Percentiles rank a stretch among this genome's conserved stretches.
These are phyloP conservation scores for Orthonevra nobilis DNA, from an alignment of 2,888 invertebrate genomes.

Conservation along the genomic window DNA sequence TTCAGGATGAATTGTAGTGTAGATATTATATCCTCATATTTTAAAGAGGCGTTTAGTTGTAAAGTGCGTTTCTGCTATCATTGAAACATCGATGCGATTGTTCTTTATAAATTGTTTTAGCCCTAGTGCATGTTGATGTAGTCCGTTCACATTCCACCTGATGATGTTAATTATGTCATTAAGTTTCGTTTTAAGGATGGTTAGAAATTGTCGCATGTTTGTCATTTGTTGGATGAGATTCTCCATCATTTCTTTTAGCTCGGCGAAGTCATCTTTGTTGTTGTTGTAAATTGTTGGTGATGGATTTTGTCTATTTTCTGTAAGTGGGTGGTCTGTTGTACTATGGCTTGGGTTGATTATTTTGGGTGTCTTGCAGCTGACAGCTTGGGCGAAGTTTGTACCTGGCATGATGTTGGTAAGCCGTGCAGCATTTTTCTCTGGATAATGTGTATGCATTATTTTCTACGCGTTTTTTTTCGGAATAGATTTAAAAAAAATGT, in stretches of 20 bases:
- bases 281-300: too few species aligned
- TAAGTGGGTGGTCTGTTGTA: neutral
- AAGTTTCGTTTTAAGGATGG: too few species aligned
- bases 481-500: too few species aligned
- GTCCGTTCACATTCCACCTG: neutral
- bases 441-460: neutral
- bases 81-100: too few species aligned
- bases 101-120: neutral
- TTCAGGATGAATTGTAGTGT: constrained; percentile 10
- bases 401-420: neutral
- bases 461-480: neutral
- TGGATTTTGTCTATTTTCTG: neutral
- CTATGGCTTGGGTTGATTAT: neutral
- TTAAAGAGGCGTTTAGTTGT: neutral
- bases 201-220: neutral
- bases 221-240: neutral
- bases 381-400: neutral
- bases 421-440: neutral
- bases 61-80: constrained; percentile 14
- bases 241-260: neutral
- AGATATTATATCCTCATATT: constrained; percentile 12
- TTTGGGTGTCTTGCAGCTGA: neutral
- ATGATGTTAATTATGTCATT: too few species aligned
- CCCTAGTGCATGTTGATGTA: too few species aligned
- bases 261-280: neutral